Evolutionary conservation across 2,797 vertebrate genomes (phyloP).

Genomic region (Ibycter americanus): DNA sequence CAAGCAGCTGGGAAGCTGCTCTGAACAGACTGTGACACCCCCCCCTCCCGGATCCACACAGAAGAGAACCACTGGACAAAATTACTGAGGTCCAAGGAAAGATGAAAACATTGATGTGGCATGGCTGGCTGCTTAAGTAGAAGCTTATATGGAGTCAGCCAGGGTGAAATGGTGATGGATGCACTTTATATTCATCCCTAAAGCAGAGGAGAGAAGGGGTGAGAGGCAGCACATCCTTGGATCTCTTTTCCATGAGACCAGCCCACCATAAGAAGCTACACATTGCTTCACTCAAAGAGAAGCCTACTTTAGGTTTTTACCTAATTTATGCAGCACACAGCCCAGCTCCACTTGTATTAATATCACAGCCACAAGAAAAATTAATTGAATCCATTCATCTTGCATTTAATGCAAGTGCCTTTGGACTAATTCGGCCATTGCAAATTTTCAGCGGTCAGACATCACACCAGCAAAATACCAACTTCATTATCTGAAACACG

Average conservation of each 20-base stretch:
- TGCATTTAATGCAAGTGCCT: not conserved
- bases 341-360: not conserved
- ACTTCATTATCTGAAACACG: fast-evolving
- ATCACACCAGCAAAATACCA: not conserved
- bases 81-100: not conserved
- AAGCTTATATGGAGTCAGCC: not conserved
- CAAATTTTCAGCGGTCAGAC: not conserved
- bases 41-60: no score
- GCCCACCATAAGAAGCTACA: not conserved
- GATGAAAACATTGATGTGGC: not conserved
- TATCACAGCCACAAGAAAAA: not conserved
- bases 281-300: not conserved
- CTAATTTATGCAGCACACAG: not conserved
- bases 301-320: not conserved
- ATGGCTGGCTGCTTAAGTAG: not conserved
- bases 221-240: not conserved
- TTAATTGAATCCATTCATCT: not conserved
- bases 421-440: not conserved
- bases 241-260: not conserved
- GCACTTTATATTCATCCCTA: not conserved
- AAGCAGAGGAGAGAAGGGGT: not conserved
- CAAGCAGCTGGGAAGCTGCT: not conserved
- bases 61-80: not conserved
- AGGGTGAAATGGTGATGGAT: not conserved
- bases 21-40: not conserved